Percentiles rank a stretch among this genome's conserved stretches.
Evolutionary conservation across 2,113 vertebrate genomes (phyloP).

Genomic region (Bos taurus): DNA sequence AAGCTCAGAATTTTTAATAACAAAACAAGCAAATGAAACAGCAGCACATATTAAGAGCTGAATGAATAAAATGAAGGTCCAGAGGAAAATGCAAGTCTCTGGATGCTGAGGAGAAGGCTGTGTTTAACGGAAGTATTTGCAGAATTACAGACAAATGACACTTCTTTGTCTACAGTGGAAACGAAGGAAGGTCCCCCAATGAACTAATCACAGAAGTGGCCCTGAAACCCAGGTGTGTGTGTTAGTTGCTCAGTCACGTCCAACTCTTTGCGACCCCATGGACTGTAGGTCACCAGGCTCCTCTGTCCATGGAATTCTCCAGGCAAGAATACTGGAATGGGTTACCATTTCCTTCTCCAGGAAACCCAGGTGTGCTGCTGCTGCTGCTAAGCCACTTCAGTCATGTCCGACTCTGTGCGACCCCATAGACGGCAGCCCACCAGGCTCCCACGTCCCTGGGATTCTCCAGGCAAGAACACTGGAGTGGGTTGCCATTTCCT

Average conservation of each 20-base stretch:
- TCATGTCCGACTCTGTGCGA: too few species aligned
- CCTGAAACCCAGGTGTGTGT: neutral
- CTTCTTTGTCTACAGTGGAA: neutral
- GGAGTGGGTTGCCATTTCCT: too few species aligned
- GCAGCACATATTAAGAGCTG: neutral
- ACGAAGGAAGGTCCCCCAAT: neutral
- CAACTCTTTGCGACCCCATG: neutral
- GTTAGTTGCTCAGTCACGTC: neutral
- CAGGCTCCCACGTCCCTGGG: too few species aligned
- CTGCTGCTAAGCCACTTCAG: too few species aligned
- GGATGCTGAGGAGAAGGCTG: neutral
- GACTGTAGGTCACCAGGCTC: neutral
- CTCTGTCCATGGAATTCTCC: neutral
- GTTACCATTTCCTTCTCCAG: neutral
- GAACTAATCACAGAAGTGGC: neutral
- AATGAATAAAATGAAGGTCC: neutral
- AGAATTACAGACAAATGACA: neutral
- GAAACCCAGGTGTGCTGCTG: neutral
- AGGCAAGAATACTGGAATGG: neutral
- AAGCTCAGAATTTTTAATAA: slow-evolving; percentile 29
- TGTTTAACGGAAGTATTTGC: neutral
- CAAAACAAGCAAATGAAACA: neutral
- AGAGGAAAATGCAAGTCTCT: neutral
- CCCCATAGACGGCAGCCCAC: too few species aligned
- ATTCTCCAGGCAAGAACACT: too few species aligned